Evolutionary conservation across 2,888 invertebrate genomes (phyloP), one percentile per base, ranked within the genome.

Genomic region (Microplitis manilae): DNA sequence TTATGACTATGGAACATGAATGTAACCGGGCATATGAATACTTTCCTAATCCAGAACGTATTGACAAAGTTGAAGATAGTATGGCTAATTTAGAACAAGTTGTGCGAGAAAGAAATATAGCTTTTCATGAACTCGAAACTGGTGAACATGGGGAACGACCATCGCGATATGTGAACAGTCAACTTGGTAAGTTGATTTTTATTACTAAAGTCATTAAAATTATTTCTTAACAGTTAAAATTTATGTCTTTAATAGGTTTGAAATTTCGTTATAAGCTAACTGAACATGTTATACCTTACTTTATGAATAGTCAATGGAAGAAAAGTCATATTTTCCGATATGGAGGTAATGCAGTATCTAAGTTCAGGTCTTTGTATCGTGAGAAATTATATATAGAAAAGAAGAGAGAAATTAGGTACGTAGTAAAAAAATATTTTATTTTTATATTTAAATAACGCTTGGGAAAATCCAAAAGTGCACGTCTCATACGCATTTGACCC

Each of bases 31-130:
- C 94, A 86, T 90, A 91, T 81, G 91, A 93, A 87, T 81, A 94
- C 6, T 96, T 98, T 89, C 97, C 98, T 1, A 97, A 93, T 90
- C 97, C 98, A 1, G 98, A 99, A 90, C 92, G 98, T 85, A 91
- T 97, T 73, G 97, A 98, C 86, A 98, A 98, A 92, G 96, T 98
- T 0, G 94, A 96, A 87, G 95, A 96, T 83, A 98, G 98, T 17
- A 99, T 99, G 99, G 92, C 93, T 80, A 97, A 98, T 89, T 91
- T 99, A 77, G 96, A 99, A 90, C 91, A 92, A 17, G 97, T 99
- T 0, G 94, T 99, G 0, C 92, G 96, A 75, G 99, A 99, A 91
- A 92, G 99, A 80, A 98, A 99, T 88, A 91, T 92, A 82, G 99
- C 99, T 0, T 97, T 96, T 90, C 94, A 95, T 89, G 88, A 94